Conservation (phyloP, 2,113 vertebrate genomes). For the Rattus norvegicus region GRCr8 NC_086026.1:79009001-79009500, state of each 20-base stretch:
- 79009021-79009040: not conserved
- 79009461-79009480: not conserved
- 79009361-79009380: conserved; percentile 34
- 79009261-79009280: conserved; percentile 72
- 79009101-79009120: not conserved
- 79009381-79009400: not conserved
- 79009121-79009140: not conserved
- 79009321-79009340: conserved; percentile 58
- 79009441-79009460: not conserved
- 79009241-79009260: conserved; percentile 40
- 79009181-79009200: not conserved
- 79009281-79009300: conserved; percentile 70
- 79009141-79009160: not conserved
- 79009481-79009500: not conserved
- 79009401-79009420: not conserved
- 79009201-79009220: not conserved
- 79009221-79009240: not conserved
- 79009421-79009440: not conserved
- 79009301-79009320: conserved; percentile 71
- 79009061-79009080: no score
- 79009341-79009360: not conserved
- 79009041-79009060: not conserved
- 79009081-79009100: not conserved
- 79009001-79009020: not conserved
- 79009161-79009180: not conserved